Base-by-base conservation (phyloP, 2,888 invertebrate species). In the Panzeria rudis region DNA sequence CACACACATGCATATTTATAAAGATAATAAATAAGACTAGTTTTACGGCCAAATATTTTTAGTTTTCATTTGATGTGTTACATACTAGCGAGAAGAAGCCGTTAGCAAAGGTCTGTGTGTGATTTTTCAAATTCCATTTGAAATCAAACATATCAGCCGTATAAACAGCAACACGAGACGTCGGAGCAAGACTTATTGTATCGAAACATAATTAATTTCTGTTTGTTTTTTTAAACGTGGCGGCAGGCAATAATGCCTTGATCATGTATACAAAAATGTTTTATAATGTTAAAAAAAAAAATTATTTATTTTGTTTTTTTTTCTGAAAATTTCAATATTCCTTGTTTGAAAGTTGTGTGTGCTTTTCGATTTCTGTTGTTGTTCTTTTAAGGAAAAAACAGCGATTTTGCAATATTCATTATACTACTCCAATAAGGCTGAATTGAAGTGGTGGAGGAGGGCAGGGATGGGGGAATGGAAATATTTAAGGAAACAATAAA, bases 181-280 rank as follows among this genome's bases (percentile, higher is more conserved):
- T 68, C 61, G 61, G 25, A 17, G 35, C 56, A 71, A 75, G 61
- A 62, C 62, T 82, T 68, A 59, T 80, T 66, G 84, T 87, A 87
- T 87, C 84, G 87, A 87, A 87, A 87, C 86, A 86, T 86, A 87
- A 87, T 87, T 87, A 87, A 87, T 87, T 87, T 87, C 86, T 87
- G 87, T 86, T 87, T 86, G 86, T 86, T 87, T 87, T n/a, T 87
- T 80, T 85, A 83, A 64, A 69, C 81, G 71, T 80, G 78, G 82
- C 84, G 81, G 85, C 78, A 78, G 69, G 82, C 80, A 77, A 79
- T 77, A 72, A 83, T 75, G 64, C 66, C 69, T 82, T 78, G 69
- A 73, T 82, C 62, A 61, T 76, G 47, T 73, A 71, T 76, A 82
- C 76, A 78, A 71, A 77, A 81, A 84, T 83, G 77, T 83, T 83